These are phyloP conservation scores for Trachurus trachurus DNA, from an alignment of 2,797 vertebrate species.

Conservation along the genomic window DNA sequence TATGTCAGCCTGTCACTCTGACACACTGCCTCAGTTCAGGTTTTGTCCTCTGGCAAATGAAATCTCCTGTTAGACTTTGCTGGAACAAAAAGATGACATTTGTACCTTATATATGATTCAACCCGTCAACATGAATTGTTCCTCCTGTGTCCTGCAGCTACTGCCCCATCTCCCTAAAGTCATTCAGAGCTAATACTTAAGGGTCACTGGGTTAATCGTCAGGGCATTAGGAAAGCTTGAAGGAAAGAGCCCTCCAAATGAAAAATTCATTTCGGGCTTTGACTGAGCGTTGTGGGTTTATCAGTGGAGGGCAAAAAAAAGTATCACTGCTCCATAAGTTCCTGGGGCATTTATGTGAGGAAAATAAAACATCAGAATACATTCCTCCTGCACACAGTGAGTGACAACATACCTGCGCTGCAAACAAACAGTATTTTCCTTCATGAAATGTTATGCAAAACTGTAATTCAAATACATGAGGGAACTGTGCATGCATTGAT, in stretches of 20 bases:
- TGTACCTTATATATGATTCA: not conserved
- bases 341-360: conserved; percentile 8
- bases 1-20: conserved; percentile 3
- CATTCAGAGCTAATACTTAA: conserved; percentile 70
- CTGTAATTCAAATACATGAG: too few relatives aligned
- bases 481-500: not conserved
- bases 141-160: conserved; percentile 27
- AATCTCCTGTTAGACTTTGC: conserved; percentile 11
- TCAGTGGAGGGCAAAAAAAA: conserved; percentile 42
- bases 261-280: conserved; percentile 75
- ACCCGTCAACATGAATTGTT: conserved; percentile 1
- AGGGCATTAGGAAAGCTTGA: conserved; percentile 54
- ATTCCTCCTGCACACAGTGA: not conserved
- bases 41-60: conserved; percentile 12
- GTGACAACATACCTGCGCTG: not conserved
- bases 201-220: conserved; percentile 75
- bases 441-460: not conserved
- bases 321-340: conserved; percentile 18
- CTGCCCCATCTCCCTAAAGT: conserved; percentile 44
- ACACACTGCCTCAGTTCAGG: conserved; percentile 28
- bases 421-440: not conserved
- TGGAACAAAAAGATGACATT: conserved; percentile 13
- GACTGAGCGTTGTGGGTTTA: conserved; percentile 57
- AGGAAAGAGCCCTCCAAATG: conserved; percentile 64
- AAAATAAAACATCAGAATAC: not conserved